A percentile compares a stretch with the other conserved stretches of the same genome.
These are phyloP conservation scores for Xylocampa areola DNA, from an alignment of 2,888 invertebrate species.

Conservation along the genomic window DNA sequence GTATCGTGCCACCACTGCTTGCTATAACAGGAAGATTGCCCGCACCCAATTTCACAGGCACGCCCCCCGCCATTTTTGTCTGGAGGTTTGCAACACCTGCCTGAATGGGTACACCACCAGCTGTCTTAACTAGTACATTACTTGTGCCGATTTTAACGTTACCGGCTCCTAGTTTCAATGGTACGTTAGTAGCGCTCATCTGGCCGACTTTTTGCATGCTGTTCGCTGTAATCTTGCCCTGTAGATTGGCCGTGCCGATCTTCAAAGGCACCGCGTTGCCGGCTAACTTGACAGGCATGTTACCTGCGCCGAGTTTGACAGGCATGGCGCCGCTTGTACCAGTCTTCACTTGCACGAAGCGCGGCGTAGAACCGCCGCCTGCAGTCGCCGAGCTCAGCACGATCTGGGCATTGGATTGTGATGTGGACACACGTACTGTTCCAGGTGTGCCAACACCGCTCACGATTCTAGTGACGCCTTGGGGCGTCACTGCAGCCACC, in stretches of 20 bases:
- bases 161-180: conserved; percentile 82
- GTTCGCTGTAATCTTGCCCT: conserved; percentile 78
- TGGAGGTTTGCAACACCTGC: conserved; percentile 77
- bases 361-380: conserved; percentile 75
- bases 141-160: conserved; percentile 86
- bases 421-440: conserved; percentile 80
- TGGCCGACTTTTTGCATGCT: conserved; percentile 79
- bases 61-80: conserved; percentile 74
- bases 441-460: conserved; percentile 80
- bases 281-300: conserved; percentile 80
- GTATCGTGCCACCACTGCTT: conserved; percentile 78
- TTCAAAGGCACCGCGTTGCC: conserved; percentile 81
- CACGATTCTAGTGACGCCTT: conserved; percentile 83
- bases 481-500: conserved; percentile 82
- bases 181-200: conserved; percentile 68
- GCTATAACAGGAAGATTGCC: conserved; percentile 80
- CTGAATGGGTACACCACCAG: conserved; percentile 80
- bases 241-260: conserved; percentile 81
- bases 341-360: conserved; percentile 85
- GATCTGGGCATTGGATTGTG: conserved; percentile 80
- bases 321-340: conserved; percentile 75
- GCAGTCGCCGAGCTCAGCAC: conserved; percentile 73
- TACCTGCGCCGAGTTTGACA: conserved; percentile 80
- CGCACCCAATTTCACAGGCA: conserved; percentile 83
- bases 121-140: conserved; percentile 84